phyloP scores from a whole-genome alignment of 64 coral and sea anemone genomes.

The Stichodactyla mertensii region DNA sequence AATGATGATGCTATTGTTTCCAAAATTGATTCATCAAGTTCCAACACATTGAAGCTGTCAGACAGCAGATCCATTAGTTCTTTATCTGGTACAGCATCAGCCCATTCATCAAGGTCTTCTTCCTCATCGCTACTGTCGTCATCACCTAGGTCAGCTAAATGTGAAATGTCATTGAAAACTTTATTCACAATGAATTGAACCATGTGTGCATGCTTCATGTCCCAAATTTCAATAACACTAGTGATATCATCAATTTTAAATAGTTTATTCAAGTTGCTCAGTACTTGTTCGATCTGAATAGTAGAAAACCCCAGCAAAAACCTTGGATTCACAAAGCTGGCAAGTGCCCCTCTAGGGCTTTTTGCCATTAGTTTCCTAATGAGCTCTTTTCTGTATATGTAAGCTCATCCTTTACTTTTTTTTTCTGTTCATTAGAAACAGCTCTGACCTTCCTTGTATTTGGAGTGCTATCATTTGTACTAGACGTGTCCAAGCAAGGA shows the following conservation, averaged over 20 bases:
- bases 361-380: slow-evolving; percentile 19
- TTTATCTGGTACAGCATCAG: slow-evolving; percentile 16
- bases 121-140: background rate
- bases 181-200: background rate
- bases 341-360: background rate
- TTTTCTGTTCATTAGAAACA: slow-evolving; percentile 41
- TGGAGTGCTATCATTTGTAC: background rate
- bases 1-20: background rate
- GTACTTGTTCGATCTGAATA: slow-evolving; percentile 18
- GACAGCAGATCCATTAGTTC: background rate
- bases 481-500: background rate
- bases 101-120: slow-evolving; percentile 15
- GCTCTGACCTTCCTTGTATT: slow-evolving; percentile 3
- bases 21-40: background rate
- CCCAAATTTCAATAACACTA: slow-evolving; percentile 18
- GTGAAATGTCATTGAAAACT: slow-evolving; percentile 18
- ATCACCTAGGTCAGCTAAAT: background rate
- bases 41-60: background rate
- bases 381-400: slow-evolving; percentile 4
- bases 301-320: slow-evolving; percentile 11
- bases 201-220: slow-evolving; percentile 22
- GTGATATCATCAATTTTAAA: slow-evolving; percentile 20
- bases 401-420: slow-evolving; percentile 34
- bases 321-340: slow-evolving; percentile 11
- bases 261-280: slow-evolving; percentile 17